Percentiles rank a stretch among this genome's conserved stretches.
Conservation (phyloP, 2,888 invertebrate genomes). For the Eupithecia vulgata region DNA sequence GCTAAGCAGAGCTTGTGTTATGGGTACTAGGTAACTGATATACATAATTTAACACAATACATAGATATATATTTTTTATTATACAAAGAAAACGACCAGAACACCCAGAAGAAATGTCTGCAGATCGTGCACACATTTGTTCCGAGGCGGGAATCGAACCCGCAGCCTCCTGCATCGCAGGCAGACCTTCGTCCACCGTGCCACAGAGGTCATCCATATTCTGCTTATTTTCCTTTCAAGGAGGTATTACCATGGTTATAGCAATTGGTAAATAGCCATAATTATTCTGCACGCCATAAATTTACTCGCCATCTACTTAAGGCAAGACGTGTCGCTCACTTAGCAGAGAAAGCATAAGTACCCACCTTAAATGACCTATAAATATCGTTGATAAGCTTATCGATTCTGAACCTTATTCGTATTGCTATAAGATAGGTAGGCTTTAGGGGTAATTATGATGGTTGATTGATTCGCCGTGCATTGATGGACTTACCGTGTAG, state of each 20-base stretch:
- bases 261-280: constrained; percentile 3
- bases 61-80: no score
- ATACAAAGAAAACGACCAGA: no score
- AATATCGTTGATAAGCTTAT: constrained; percentile 23
- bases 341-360: constrained; percentile 36
- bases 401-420: constrained; percentile 21
- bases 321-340: constrained; percentile 44
- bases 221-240: background rate
- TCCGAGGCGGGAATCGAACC: no score
- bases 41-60: no score
- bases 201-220: no score
- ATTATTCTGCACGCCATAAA: constrained; percentile 20
- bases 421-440: constrained; percentile 12
- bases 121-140: no score
- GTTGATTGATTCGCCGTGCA: constrained; percentile 39
- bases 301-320: constrained; percentile 30
- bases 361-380: constrained; percentile 39
- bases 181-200: no score
- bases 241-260: background rate
- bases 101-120: no score
- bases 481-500: constrained; percentile 37
- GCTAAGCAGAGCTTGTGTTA: no score
- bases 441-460: constrained; percentile 32
- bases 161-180: no score
- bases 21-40: no score